A percentile compares a stretch with the other conserved stretches of the same genome.
These are phyloP conservation scores for Pachyseris speciosa DNA, from an alignment of 64 coral and sea anemone genomes.

Conservation along the genomic window DNA sequence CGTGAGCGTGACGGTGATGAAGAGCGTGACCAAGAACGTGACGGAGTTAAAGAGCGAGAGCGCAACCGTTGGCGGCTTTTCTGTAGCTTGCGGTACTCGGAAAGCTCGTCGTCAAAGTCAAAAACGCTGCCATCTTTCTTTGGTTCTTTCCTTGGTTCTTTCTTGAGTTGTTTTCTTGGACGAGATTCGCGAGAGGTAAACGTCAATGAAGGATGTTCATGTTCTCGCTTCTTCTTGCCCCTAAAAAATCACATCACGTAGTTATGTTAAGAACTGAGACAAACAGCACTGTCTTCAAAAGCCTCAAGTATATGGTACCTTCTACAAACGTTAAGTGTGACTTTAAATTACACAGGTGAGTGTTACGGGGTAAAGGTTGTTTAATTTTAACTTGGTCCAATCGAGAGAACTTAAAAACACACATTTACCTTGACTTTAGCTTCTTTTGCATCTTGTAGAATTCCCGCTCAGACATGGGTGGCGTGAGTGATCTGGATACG, in stretches of 20 bases:
- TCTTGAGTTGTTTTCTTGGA: slow-evolving; percentile 30
- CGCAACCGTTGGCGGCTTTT: slow-evolving; percentile 48
- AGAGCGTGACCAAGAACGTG: slow-evolving; percentile 34
- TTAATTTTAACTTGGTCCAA: no score
- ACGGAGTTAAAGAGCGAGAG: slow-evolving; percentile 17
- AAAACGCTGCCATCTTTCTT: background rate
- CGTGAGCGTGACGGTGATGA: slow-evolving; percentile 46
- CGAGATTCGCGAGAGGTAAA: background rate
- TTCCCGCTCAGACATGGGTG: slow-evolving; percentile 63
- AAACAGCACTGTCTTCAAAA: no score
- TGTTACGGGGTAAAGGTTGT: no score
- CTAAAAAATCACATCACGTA: background rate
- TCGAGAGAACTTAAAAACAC: background rate
- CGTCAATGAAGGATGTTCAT: background rate
- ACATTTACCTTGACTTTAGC: slow-evolving; percentile 52
- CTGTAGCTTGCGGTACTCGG: slow-evolving; percentile 53
- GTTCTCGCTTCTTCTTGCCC: slow-evolving; percentile 25
- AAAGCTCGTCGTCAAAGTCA: slow-evolving; percentile 73
- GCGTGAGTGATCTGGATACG: background rate
- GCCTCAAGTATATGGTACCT: no score
- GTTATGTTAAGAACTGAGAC: background rate
- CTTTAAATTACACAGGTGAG: background rate
- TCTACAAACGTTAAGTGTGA: background rate
- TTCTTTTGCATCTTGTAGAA: slow-evolving; percentile 74
- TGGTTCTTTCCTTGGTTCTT: background rate